These are phyloP conservation scores for Glossophaga mutica DNA, from an alignment of 2,797 vertebrate genomes.

Conservation along the genomic window DNA sequence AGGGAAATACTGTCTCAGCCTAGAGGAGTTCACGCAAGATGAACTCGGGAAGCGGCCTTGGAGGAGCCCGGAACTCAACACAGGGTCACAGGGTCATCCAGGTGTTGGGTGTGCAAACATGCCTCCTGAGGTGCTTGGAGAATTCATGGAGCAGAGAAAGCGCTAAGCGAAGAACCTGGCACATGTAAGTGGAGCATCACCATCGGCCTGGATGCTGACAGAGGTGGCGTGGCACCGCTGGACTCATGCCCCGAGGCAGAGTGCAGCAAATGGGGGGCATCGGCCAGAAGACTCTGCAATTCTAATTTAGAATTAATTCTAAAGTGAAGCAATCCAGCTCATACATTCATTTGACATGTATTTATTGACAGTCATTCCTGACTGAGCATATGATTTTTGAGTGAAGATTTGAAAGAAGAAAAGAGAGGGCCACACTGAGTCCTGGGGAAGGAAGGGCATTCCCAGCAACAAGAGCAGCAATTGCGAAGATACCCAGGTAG, in stretches of 20 bases:
- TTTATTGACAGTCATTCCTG: background rate
- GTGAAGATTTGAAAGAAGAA: background rate
- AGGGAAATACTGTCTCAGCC: background rate
- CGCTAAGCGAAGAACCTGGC: fast-evolving
- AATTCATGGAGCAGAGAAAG: background rate
- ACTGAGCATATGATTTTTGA: background rate
- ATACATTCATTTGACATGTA: background rate
- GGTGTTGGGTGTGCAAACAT: background rate
- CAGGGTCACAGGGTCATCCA: no score
- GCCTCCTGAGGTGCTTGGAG: background rate
- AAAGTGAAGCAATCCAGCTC: background rate
- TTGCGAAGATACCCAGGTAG: background rate
- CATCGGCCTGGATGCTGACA: background rate
- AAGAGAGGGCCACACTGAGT: background rate
- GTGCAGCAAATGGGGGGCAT: fast-evolving
- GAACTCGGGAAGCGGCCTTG: background rate
- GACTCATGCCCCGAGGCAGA: background rate
- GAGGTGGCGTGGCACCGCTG: background rate
- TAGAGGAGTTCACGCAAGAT: background rate
- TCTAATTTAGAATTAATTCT: background rate
- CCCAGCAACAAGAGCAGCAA: background rate
- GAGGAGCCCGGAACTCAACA: background rate
- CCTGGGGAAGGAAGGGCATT: background rate
- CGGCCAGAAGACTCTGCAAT: background rate
- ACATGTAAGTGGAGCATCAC: background rate